Conservation (phyloP, 2,888 invertebrate genomes). For the Drosophila niveifrons region DNA sequence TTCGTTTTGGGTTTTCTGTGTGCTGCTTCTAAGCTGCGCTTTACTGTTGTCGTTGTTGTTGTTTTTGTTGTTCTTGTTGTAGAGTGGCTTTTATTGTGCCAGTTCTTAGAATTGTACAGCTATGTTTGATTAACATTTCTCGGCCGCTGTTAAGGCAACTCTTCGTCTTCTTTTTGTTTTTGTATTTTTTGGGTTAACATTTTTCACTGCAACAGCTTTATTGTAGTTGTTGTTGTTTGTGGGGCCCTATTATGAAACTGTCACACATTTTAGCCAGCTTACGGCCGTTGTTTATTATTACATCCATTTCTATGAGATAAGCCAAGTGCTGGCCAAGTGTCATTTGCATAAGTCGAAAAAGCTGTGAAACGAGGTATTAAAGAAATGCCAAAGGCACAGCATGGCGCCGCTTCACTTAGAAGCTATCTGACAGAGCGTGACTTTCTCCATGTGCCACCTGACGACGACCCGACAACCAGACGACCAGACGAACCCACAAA, state of each 20-base stretch:
- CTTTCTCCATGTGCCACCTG: constrained; percentile 58
- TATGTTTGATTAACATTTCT: constrained; percentile 79
- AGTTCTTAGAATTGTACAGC: constrained; percentile 77
- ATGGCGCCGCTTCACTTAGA: constrained; percentile 70
- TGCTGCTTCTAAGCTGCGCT: constrained; percentile 50
- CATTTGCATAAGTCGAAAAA: constrained; percentile 73
- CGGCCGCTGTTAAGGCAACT: constrained; percentile 38
- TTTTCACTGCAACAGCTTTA: constrained; percentile 34
- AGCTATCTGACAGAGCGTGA: constrained; percentile 49
- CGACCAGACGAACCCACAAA: constrained; percentile 1
- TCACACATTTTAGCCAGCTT: constrained; percentile 70
- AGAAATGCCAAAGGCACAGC: constrained; percentile 64
- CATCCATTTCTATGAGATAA: constrained; percentile 60
- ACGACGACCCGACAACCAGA: background rate
- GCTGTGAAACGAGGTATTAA: constrained; percentile 39
- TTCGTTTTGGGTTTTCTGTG: constrained; percentile 45
- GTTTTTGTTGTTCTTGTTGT: constrained; percentile 37
- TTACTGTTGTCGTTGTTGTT: constrained; percentile 19
- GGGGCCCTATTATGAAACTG: constrained; percentile 73
- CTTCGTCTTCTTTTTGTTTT: constrained; percentile 20
- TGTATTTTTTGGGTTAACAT: constrained; percentile 39
- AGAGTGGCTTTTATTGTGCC: constrained; percentile 70
- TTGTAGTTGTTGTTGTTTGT: constrained; percentile 1
- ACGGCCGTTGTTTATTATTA: constrained; percentile 66
- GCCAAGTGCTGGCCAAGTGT: constrained; percentile 50